Evolutionary conservation across 2,113 vertebrate species (phyloP), one percentile per base, ranked within the genome.

Genomic region (Andinoacara biseriatus): DNA sequence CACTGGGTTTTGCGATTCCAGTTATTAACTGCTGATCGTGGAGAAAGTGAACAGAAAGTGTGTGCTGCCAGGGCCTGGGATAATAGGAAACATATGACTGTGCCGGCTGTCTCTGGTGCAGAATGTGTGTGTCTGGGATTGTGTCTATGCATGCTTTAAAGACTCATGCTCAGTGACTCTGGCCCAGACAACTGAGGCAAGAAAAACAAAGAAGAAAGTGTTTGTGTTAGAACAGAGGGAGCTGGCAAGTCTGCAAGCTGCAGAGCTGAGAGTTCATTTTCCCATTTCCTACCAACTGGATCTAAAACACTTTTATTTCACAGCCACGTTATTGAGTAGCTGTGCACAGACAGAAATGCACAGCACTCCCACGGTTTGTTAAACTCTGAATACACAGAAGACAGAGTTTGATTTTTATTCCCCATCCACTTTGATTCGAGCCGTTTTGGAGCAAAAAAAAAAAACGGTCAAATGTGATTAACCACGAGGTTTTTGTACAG

Each of bases 51-150:
- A 77, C 67, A 59, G 76, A 72, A 57, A 69, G 84, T 69, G 56
- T 43, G n/a, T 29, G 54, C 86, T 86, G 76, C 86, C 87, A 87
- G 90, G 80, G 90, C 86, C 86, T 58, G 67, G 46, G 69, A 26
- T 91, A 94, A 95, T 93, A 86, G 85, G 84, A 91, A 92, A 89
- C 93, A 93, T 82, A 76, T 93, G 92, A 72, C 81, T 58, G 63
- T 85, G 78, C 72, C 80, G 75, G 38, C 78, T 83, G 60, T 81
- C 69, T 79, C 38, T 78, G 80, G 13, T 76, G 60, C 57, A 49
- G 24, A 84, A 4, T 0, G 63, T 56, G 59, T 80, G 77, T 80
- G 81, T 74, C 59, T 79, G 84, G 40, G 75, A 61, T 74, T 57
- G 76, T 65, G 83, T 74, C n/a, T 86, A 31, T 74, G 61, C 74